Base-by-base conservation (phyloP, 2,888 invertebrate genomes). In the Cremastinae sp. region DNA sequence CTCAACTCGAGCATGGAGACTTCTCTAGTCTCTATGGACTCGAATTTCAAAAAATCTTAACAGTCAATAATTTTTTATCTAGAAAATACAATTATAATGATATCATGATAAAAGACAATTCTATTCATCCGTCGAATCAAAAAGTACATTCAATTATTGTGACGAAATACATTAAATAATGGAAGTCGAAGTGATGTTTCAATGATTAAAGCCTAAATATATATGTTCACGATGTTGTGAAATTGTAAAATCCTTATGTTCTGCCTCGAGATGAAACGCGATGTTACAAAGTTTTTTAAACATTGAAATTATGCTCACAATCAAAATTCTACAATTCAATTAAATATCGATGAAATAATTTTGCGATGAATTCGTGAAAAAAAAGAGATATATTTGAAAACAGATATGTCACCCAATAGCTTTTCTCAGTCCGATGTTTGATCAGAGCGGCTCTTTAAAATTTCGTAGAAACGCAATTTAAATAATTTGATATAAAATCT, bases 171-270 rank as follows among this genome's bases (percentile, higher is more conserved):
- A 66, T 66, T 51, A 9, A 58, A 51, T 69, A 53, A 76, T 76
- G 68, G 72, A 76, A 76, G 69, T 76, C 53, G 58, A 45, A 59
- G 68, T 69, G 74, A 74, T 74, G 64, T 69, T 69, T 18, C 41
- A 41, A 16, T 64, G 64, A 64, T 68, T 64, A 12, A 18, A 39
- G 39, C 39, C 51, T 41, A 62, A 64, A 64, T 39, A 39, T 20
- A 16, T 51, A 14, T 39, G 5, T 64, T 45, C 43, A n/a, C 12
- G 39, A 1, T 8, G 18, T 9, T 51, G 4, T 12, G 10, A 28
- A 53, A 22, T 51, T 22, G 22, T 37, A n/a, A 53, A 53, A 20
- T 39, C 22, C 10, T 56, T 7, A 18, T 59, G 51, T 74, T 35
- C 62, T 62, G 68, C 62, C 74, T 56, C 61, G 75, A 62, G 75